Evolutionary conservation across 2,797 vertebrate species (phyloP).

Genomic region (Tadarida brasiliensis): DNA sequence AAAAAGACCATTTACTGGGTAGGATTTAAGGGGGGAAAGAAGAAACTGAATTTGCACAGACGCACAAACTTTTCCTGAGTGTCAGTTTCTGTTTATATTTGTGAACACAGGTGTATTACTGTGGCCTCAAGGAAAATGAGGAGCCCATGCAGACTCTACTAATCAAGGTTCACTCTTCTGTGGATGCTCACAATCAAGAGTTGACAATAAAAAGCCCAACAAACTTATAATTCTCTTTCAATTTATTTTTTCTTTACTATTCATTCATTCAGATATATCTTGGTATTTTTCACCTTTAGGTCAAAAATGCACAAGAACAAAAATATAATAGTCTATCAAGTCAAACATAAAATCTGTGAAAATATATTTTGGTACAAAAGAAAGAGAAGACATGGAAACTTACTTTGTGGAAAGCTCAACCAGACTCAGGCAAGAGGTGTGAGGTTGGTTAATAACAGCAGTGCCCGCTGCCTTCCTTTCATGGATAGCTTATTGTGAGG

Average conservation of each 20-base stretch:
- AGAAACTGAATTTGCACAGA: background rate
- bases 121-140: background rate
- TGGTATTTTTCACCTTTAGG: background rate
- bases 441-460: background rate
- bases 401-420: background rate
- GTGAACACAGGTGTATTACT: background rate
- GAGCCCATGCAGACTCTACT: background rate
- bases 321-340: background rate
- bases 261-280: background rate
- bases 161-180: background rate
- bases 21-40: background rate
- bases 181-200: background rate
- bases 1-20: conserved; percentile 14
- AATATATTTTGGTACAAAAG: background rate
- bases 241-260: background rate
- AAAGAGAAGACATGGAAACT: background rate
- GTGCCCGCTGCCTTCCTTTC: background rate
- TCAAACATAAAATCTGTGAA: background rate
- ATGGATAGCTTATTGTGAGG: background rate
- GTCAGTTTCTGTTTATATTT: background rate
- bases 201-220: background rate
- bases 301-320: background rate
- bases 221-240: background rate
- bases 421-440: background rate
- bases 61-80: background rate